A percentile compares a stretch with the other conserved stretches of the same genome.
These are phyloP conservation scores for Plodia interpunctella DNA, from an alignment of 1,140 invertebrate genomes.

Conservation along the genomic window DNA sequence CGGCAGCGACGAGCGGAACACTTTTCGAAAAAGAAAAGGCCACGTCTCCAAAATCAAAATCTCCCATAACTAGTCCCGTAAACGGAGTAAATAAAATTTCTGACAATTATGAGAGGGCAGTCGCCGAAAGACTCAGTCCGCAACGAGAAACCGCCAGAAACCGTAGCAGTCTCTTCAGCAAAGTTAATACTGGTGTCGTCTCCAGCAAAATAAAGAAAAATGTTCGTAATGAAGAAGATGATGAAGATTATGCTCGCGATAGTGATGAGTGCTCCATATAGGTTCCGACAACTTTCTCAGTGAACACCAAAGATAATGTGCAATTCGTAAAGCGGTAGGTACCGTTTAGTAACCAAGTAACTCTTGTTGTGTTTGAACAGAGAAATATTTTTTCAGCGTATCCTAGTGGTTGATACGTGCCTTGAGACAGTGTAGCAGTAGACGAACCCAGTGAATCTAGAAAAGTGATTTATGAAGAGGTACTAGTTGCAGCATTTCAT, in stretches of 20 bases:
- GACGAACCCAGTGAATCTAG: slow-evolving; percentile 18
- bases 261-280: slow-evolving; percentile 79
- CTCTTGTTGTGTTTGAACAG: slow-evolving; percentile 35
- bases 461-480: slow-evolving; percentile 22
- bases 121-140: slow-evolving; percentile 60
- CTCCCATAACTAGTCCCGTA: slow-evolving; percentile 59
- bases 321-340: slow-evolving; percentile 33
- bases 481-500: slow-evolving; percentile 59
- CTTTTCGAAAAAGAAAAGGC: slow-evolving; percentile 42
- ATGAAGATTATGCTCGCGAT: slow-evolving; percentile 78
- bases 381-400: slow-evolving; percentile 69
- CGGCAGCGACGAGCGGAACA: slow-evolving; percentile 48
- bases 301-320: slow-evolving; percentile 55
- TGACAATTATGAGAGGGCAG: slow-evolving; percentile 70
- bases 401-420: slow-evolving; percentile 62
- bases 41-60: slow-evolving; percentile 51
- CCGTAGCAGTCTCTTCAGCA: slow-evolving; percentile 65
- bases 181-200: slow-evolving; percentile 65
- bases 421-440: slow-evolving; percentile 53
- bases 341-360: slow-evolving; percentile 24
- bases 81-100: slow-evolving; percentile 74
- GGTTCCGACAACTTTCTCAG: slow-evolving; percentile 28
- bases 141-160: slow-evolving; percentile 57
- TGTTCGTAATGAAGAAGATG: slow-evolving; percentile 61
- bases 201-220: slow-evolving; percentile 54